Conservation (phyloP, 2,797 vertebrate genomes). For the Uromys caudimaculatus region DNA sequence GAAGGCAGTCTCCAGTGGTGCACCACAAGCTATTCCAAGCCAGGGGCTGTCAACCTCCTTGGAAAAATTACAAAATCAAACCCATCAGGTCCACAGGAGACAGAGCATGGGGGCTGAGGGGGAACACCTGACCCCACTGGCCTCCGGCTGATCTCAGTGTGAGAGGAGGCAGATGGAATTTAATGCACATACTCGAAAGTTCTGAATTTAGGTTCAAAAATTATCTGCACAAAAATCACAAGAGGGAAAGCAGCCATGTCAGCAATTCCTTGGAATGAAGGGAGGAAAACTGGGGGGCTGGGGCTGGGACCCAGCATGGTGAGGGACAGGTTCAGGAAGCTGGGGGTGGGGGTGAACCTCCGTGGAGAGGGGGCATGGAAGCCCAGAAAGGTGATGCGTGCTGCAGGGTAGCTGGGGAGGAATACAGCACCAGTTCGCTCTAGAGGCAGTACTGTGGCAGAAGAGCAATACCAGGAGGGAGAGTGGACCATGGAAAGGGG, state of each 20-base stretch:
- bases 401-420: not conserved
- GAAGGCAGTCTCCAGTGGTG: not conserved
- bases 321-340: not conserved
- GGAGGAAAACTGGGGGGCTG: not conserved
- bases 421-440: no score
- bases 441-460: not conserved
- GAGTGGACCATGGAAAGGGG: not conserved
- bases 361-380: not conserved
- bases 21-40: not conserved
- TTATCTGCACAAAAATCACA: not conserved
- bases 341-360: not conserved
- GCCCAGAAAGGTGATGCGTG: not conserved
- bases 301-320: rapidly evolving
- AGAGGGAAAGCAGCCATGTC: not conserved
- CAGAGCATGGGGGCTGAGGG: not conserved
- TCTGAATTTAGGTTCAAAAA: not conserved
- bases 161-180: not conserved
- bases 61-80: not conserved
- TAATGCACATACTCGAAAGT: not conserved
- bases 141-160: not conserved
- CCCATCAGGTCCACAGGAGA: not conserved
- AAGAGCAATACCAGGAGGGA: not conserved
- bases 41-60: not conserved
- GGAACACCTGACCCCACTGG: rapidly evolving
- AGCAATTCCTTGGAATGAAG: not conserved